Conservation (phyloP, 2,797 vertebrate species). For the Lacerta bilineata region DNA sequence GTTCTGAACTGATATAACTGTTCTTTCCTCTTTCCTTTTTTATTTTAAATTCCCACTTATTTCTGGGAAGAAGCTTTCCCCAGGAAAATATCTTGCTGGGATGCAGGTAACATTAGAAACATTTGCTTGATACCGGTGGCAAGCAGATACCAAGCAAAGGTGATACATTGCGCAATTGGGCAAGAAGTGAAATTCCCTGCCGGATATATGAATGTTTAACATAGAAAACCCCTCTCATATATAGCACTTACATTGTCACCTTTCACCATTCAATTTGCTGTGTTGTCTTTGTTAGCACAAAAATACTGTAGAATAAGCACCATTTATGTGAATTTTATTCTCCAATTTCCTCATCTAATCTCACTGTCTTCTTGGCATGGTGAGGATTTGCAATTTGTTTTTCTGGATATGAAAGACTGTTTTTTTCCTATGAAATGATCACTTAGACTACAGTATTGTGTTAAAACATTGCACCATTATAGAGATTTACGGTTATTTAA, state of each 20-base stretch:
- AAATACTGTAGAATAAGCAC: constrained; percentile 70
- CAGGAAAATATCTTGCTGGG: constrained; percentile 55
- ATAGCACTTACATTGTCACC: constrained; percentile 58
- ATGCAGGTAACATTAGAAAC: constrained; percentile 44
- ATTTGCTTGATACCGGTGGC: constrained; percentile 43
- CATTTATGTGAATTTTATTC: constrained; percentile 80
- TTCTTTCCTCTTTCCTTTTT: background rate
- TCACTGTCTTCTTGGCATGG: constrained; percentile 68
- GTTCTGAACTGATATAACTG: constrained; percentile 37
- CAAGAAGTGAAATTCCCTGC: constrained; percentile 47
- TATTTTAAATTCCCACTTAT: background rate
- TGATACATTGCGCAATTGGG: constrained; percentile 68
- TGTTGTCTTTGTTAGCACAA: constrained; percentile 68
- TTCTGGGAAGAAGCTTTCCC: background rate
- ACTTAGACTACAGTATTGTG: constrained; percentile 75
- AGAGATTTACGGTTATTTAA: constrained; percentile 84
- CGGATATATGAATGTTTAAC: constrained; percentile 63
- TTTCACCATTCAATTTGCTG: constrained; percentile 67
- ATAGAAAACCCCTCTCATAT: constrained; percentile 63
- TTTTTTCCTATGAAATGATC: constrained; percentile 67
- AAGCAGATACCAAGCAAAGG: constrained; percentile 65
- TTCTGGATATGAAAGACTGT: constrained; percentile 62
- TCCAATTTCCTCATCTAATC: constrained; percentile 76
- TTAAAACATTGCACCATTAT: constrained; percentile 77
- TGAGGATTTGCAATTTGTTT: constrained; percentile 79